phyloP scores from a whole-genome alignment of 2,797 vertebrate genomes.

The Aldrovandia affinis region DNA sequence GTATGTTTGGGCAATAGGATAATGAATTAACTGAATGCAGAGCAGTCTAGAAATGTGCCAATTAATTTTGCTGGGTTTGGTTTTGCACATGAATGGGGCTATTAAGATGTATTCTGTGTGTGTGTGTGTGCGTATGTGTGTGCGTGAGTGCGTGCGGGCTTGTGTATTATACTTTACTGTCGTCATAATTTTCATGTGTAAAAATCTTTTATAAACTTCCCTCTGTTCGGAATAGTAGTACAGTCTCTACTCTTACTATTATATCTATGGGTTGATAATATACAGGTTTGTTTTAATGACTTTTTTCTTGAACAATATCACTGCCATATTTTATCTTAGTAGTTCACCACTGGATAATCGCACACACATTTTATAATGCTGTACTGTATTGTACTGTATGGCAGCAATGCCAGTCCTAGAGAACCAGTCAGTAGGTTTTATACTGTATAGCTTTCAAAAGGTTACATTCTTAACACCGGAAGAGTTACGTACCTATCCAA shows the following conservation, averaged over 20 bases:
- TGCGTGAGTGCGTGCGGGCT: no score
- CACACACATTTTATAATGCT: neutral
- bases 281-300: neutral
- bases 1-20: neutral
- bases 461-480: neutral
- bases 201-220: neutral
- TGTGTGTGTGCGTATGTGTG: no score
- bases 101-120: no score
- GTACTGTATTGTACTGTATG: neutral
- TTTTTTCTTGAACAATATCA: neutral
- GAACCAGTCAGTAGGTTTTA: neutral
- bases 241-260: neutral
- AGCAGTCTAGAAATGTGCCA: neutral
- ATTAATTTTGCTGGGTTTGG: neutral
- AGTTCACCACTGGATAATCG: neutral
- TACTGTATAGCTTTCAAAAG: neutral
- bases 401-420: neutral
- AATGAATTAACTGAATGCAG: neutral
- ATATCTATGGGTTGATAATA: neutral
- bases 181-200: no score
- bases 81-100: conserved; percentile 12
- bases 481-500: neutral
- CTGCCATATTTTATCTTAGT: neutral
- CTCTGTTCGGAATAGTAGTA: neutral
- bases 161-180: no score